These are phyloP conservation scores for Zhuqinia jingwanae DNA, from an alignment of 2,888 invertebrate species.

Conservation along the genomic window DNA sequence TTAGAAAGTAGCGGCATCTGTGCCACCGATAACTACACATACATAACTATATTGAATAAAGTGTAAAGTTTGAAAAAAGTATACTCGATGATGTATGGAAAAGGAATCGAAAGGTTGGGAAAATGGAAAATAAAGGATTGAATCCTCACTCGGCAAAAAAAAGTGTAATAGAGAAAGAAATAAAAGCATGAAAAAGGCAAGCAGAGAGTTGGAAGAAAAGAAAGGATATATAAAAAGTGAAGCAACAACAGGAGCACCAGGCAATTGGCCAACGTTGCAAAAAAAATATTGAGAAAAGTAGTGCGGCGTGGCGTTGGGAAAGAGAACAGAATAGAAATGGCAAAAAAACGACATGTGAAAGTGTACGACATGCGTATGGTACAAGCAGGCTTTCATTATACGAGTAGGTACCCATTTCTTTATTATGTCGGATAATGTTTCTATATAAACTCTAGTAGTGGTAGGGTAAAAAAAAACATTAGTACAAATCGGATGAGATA, in stretches of 20 bases:
- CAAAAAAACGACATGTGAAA: slow-evolving; percentile 31
- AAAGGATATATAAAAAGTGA: background rate
- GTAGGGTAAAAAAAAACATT: too few relatives aligned
- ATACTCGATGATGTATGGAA: background rate
- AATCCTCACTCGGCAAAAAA: slow-evolving; percentile 9
- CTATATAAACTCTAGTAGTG: too few relatives aligned
- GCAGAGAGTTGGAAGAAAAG: background rate
- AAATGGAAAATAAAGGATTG: slow-evolving; percentile 8
- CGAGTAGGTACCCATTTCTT: slow-evolving; percentile 1
- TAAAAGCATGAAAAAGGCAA: slow-evolving; percentile 49
- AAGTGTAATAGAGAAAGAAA: background rate
- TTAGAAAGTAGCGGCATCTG: background rate
- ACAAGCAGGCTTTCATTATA: background rate
- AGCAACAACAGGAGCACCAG: slow-evolving; percentile 36
- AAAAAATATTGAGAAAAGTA: slow-evolving; percentile 3
- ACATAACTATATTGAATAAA: slow-evolving; percentile 13
- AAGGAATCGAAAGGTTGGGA: background rate
- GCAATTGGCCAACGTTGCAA: slow-evolving; percentile 55
- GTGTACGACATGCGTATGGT: background rate
- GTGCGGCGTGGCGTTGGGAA: background rate
- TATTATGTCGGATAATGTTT: background rate
- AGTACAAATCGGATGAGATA: too few relatives aligned
- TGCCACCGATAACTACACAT: slow-evolving; percentile 31
- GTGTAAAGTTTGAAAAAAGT: too few relatives aligned
- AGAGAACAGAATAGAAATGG: background rate